Base-by-base conservation (phyloP, 2,113 vertebrate species). In the Galeopterus variegatus region DNA sequence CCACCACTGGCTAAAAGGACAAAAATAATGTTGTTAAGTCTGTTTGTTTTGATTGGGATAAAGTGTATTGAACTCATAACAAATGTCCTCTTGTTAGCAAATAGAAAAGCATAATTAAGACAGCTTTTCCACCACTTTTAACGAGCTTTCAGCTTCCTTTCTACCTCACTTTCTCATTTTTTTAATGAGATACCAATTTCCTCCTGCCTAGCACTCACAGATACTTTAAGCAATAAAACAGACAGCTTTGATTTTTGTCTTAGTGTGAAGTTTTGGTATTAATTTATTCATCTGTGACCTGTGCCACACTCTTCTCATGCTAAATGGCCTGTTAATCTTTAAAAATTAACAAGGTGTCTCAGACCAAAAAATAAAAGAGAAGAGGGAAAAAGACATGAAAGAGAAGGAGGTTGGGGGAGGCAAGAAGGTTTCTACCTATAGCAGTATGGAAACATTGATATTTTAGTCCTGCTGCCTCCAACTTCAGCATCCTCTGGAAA, bases 161-260 rank as follows among this genome's bases (percentile, higher is more conserved):
- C 96, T 93, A 60, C 62, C 76, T 48, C 88, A 93, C 93, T 91
- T 85, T 45, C 97, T 97, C 97, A 96, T 96, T 96, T 98, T 94
- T 98, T 99, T 99, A 99, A 99, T 98, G 98, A 98, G 98, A 99
- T 98, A 98, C 97, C 98, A 98, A 98, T 99, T 99, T 99, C 98
- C 99, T 98, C 97, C 92, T 65, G 88, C 96, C 97, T 95, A 97
- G 95, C 91, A 54, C 97, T 98, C 97, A 95, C 95, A 98, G 98
- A 99, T 97, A 98, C 95, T 96, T 98, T 93, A 97, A 93, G 96
- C 97, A 98, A 97, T 98, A 98, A 99, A 99, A 98, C 92, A 97
- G 97, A 98, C 97, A 98, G 97, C 97, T 98, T 98, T 98, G 98
- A 98, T 98, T 98, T 98, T 98, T 96, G 90, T 97, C 94, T 93